Base-by-base conservation (phyloP, 2,888 invertebrate species). In the Omphaloscelis lunosa region DNA sequence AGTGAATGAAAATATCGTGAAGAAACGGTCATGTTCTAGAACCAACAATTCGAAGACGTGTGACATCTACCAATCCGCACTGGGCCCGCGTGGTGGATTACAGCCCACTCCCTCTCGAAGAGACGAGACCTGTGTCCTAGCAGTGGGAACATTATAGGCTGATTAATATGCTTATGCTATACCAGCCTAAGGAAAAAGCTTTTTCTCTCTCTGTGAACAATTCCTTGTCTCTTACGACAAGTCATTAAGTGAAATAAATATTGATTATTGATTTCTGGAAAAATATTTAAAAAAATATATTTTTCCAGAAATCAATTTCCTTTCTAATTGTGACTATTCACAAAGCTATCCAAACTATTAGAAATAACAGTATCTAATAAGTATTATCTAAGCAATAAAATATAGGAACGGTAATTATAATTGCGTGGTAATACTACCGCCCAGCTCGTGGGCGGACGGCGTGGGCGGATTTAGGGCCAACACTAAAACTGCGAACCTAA, bases 401-500 rank as follows among this genome's bases (percentile, higher is more conserved):
- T 68, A 15, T n/a, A 27, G 56, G 53, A 56, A 56, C 73, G 27
- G 65, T 62, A 73, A 80, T 61, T 81, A 81, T 75, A 81, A 78
- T 81, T 81, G 34, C 63, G 67, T 75, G 63, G 72, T 48, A 68
- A 75, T 45, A 66, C 7, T 27, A 27, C 58, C 73, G 68, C 62
- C 68, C 65, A 45, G 12, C 9, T 9, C 3, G 85, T 83, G 80
- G 83, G 85, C 77, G 85, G 75, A 34, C 61, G 73, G 62, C 59
- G 85, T 80, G 56, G 83, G 80, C 75, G 77, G 68, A 39, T 51
- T 66, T 59, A 66, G 68, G 48, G 8, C 23, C 74, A 27, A 69
- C 80, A 83, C 85, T 65, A 39, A 76, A 83, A 80, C 85, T 85
- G 65, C 17, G 83, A 39, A 85, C 34, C 58, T 73, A 12, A 39